phyloP scores from a whole-genome alignment of 2,888 invertebrate genomes.

The Gnatocerus cornutus region DNA sequence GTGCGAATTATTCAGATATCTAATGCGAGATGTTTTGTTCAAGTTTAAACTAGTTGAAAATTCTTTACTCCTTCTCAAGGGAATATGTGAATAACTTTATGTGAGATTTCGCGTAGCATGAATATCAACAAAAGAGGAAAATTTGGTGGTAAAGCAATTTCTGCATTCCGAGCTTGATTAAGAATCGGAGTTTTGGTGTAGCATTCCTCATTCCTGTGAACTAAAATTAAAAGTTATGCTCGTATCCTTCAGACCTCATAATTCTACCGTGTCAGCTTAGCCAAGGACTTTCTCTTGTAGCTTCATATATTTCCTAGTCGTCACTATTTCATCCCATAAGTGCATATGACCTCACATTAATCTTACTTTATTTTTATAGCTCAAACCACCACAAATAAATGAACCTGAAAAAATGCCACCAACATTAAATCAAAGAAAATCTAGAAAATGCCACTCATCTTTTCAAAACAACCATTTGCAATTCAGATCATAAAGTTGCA shows the following conservation, averaged over 20 bases:
- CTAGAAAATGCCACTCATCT: slow-evolving; percentile 22
- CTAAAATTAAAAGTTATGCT: no score
- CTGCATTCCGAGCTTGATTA: no score
- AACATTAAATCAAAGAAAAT: slow-evolving; percentile 5
- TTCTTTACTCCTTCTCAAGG: background rate
- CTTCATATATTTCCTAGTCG: background rate
- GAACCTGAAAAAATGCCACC: slow-evolving; percentile 3
- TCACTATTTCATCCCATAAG: background rate
- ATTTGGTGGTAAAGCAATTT: no score
- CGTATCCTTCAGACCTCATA: no score
- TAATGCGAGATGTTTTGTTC: slow-evolving; percentile 1
- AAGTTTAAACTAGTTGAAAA: slow-evolving; percentile 1
- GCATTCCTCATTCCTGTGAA: no score
- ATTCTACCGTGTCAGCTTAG: no score
- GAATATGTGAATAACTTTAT: background rate
- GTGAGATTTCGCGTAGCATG: no score
- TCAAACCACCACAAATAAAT: background rate
- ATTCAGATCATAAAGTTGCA: slow-evolving; percentile 44
- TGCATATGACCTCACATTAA: background rate
- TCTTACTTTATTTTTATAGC: background rate
- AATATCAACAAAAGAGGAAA: no score
- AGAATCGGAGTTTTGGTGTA: no score
- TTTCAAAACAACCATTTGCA: slow-evolving; percentile 35
- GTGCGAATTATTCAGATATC: background rate
- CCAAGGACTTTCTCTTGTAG: no score